Percentiles rank a stretch among this genome's conserved stretches.
Evolutionary conservation across 1,140 invertebrate species (phyloP).

Genomic region (Drosophila micromelanica): DNA sequence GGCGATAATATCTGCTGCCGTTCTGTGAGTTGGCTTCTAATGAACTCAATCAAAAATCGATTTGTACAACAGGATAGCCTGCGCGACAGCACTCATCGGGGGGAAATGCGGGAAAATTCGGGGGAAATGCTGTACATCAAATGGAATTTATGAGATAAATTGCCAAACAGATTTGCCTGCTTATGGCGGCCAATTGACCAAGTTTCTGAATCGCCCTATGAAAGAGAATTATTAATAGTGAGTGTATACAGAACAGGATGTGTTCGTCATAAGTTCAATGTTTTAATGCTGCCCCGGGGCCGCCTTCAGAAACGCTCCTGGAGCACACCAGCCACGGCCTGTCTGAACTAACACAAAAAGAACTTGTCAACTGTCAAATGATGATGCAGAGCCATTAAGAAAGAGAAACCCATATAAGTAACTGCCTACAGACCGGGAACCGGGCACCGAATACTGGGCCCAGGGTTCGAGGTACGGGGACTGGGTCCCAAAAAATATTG

Average conservation of each 20-base stretch:
- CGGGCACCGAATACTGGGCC: too few species aligned
- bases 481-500: constrained; percentile 67
- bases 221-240: constrained; percentile 79
- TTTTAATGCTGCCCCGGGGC: constrained; percentile 35
- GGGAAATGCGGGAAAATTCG: too few species aligned
- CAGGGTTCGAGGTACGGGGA: not conserved
- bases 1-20: constrained; percentile 58
- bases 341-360: constrained; percentile 53
- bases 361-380: constrained; percentile 82
- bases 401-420: constrained; percentile 64
- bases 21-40: constrained; percentile 54
- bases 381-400: constrained; percentile 78
- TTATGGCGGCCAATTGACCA: constrained; percentile 27
- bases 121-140: constrained; percentile 54
- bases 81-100: constrained; percentile 13
- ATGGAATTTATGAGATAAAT: constrained; percentile 81
- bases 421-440: constrained; percentile 24
- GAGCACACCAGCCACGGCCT: constrained; percentile 5
- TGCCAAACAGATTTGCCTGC: constrained; percentile 65
- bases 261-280: constrained; percentile 57
- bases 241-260: constrained; percentile 8
- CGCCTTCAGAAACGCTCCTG: not conserved
- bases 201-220: constrained; percentile 33
- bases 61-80: constrained; percentile 62
- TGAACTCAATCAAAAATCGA: constrained; percentile 84